Conservation (phyloP, 2,888 invertebrate genomes). For the Rotaria macrura region DNA sequence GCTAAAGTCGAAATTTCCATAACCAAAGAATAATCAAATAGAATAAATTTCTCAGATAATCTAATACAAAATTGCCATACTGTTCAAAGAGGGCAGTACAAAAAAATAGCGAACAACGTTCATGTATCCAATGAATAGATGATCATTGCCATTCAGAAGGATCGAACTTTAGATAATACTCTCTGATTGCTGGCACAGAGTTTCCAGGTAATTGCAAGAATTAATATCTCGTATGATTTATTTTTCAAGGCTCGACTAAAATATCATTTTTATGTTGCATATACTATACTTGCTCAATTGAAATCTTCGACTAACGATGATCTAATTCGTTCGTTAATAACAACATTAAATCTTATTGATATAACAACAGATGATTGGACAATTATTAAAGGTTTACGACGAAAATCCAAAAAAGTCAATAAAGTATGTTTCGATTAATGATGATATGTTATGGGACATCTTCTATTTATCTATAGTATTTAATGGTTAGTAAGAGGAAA, state of each 20-base stretch:
- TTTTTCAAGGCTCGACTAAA: not conserved
- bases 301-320: constrained; percentile 9
- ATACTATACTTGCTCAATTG: not conserved
- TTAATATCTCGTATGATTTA: too few relatives aligned
- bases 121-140: too few relatives aligned
- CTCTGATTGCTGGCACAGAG: too few relatives aligned
- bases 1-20: too few relatives aligned
- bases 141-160: too few relatives aligned
- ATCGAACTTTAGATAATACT: too few relatives aligned
- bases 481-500: not conserved
- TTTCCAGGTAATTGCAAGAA: too few relatives aligned
- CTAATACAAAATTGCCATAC: too few relatives aligned
- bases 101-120: too few relatives aligned
- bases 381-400: not conserved
- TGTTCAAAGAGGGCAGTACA: too few relatives aligned
- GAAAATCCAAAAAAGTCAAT: constrained; percentile 12
- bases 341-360: constrained; percentile 16
- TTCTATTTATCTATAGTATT: not conserved
- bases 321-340: not conserved
- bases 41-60: too few relatives aligned
- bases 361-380: not conserved
- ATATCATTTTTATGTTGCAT: constrained; percentile 10
- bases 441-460: not conserved
- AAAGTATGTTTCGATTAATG: not conserved
- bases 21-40: too few relatives aligned